Conservation (phyloP, 2,113 vertebrate species). For the Malurus cyaneus region DNA sequence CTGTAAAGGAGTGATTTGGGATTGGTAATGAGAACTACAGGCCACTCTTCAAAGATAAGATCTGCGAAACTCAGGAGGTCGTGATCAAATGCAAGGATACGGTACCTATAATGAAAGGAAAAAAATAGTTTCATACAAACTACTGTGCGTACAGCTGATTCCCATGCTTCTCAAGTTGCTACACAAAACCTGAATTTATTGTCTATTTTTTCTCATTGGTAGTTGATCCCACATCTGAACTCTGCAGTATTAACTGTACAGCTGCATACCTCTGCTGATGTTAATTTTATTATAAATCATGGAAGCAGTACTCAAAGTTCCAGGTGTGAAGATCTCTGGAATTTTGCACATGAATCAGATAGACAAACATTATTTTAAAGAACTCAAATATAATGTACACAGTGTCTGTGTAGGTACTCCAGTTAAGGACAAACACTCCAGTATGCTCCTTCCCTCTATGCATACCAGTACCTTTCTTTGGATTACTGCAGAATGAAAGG, state of each 20-base stretch:
- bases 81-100: constrained; percentile 91
- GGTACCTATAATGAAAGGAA: constrained; percentile 77
- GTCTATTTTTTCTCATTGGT: neutral
- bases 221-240: neutral
- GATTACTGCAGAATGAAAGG: neutral
- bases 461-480: neutral
- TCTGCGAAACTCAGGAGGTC: constrained; percentile 95
- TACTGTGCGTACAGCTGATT: neutral
- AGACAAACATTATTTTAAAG: neutral
- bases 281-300: neutral
- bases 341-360: neutral
- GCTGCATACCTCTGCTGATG: neutral
- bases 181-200: neutral
- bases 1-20: constrained; percentile 92
- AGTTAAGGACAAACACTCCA: neutral
- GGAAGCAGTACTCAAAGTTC: neutral
- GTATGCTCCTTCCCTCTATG: neutral
- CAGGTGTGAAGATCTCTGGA: neutral
- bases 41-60: constrained; percentile 89
- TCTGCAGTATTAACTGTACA: neutral
- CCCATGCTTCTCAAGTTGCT: neutral
- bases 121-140: neutral
- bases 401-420: neutral
- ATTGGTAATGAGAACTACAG: constrained; percentile 92
- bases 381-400: neutral